A percentile compares a stretch with the other conserved stretches of the same genome.
Conservation (phyloP, 2,797 vertebrate genomes). For the Paguma larvata region DNA sequence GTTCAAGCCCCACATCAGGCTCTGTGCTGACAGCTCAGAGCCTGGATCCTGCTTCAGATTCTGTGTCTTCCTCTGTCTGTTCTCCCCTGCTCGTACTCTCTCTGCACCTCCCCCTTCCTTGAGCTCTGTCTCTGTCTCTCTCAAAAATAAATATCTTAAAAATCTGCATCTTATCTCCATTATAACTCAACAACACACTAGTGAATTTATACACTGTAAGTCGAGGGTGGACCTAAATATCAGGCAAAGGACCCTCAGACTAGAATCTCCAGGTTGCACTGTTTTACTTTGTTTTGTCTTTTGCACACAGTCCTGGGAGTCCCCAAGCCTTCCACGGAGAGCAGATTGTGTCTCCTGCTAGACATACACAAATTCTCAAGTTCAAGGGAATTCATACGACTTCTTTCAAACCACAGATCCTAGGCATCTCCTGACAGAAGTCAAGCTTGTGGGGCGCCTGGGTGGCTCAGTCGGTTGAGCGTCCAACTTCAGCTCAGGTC, state of each 20-base stretch:
- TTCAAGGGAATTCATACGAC: not conserved
- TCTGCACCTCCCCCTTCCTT: too few species aligned
- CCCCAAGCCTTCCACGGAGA: not conserved
- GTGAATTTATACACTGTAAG: not conserved
- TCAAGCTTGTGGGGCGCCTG: not conserved
- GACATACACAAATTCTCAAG: not conserved
- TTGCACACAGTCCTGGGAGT: not conserved
- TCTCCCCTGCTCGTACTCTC: too few species aligned
- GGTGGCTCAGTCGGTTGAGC: too few species aligned
- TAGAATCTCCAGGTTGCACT: not conserved
- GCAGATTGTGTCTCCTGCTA: not conserved
- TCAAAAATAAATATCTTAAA: not conserved
- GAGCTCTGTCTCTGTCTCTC: too few species aligned
- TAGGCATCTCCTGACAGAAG: not conserved
- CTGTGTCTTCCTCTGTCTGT: too few species aligned
- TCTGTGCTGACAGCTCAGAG: too few species aligned
- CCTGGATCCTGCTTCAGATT: too few species aligned
- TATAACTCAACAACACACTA: not conserved
- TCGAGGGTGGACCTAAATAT: not conserved
- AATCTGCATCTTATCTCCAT: slow-evolving; percentile 14
- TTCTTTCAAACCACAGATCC: not conserved
- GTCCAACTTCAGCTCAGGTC: too few species aligned
- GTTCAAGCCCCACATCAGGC: too few species aligned
- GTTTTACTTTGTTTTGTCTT: slow-evolving; percentile 24
- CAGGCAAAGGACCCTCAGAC: not conserved